Base-by-base conservation (phyloP, 2,888 invertebrate species). In the Drosophila austrosaltans region DNA sequence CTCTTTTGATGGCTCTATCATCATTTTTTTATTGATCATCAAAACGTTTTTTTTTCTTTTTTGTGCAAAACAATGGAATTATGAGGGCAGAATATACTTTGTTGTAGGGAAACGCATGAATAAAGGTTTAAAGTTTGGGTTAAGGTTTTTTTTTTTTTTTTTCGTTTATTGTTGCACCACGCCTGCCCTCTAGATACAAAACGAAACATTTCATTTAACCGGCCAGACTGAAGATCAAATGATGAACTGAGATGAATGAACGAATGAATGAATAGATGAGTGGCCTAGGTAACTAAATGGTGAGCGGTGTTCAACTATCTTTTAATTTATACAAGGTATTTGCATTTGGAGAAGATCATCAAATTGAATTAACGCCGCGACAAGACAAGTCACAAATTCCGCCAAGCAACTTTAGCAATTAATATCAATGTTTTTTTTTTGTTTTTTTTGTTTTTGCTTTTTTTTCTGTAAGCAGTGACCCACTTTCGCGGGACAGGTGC, bases 311-410 rank as follows among this genome's bases (percentile, higher is more conserved):
- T 48, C 58, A 71, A 72, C 67, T 77, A 62, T 57, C 28, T 60
- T 73, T 83, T 89, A 77, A 89, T 76, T 83, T 78, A 89, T 88
- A 75, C 85, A 77, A 40, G 77, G 72, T 73, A 85, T 85, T 85
- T 89, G 89, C 90, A 85, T 85, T 88, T 83, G 78, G 67, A 56
- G 63, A 69, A 48, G 72, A 77, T 78, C 69, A 76, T 84, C 75
- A 88, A 80, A 88, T 89, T 88, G 72, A 85, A 88, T 88, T 76
- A 89, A 80, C 76, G 74, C 66, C 65, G 63, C 71, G 40, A 64
- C 54, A 28, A 60, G 56, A 60, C 54, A 42, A 63, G 32, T 48
- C 36, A 63, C 53, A 62, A 58, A 74, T 71, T 63, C 69, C 75
- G 69, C 59, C 63, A 60, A 69, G 70, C 70, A 57, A 42, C 72